phyloP scores from a whole-genome alignment of 2,888 invertebrate species.

The Corbicula japonica region DNA sequence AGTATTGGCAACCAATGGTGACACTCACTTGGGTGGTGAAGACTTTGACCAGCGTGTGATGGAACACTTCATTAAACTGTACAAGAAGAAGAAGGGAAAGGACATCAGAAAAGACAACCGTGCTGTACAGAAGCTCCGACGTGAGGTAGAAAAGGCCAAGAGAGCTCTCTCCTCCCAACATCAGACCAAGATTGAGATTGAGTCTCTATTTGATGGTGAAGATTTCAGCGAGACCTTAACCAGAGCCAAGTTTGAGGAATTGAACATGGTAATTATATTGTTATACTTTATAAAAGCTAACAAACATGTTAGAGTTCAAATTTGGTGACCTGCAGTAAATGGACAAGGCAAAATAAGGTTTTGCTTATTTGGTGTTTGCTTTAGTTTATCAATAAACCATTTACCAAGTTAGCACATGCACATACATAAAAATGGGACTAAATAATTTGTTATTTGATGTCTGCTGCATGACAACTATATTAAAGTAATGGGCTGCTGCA shows the following conservation, averaged over 20 bases:
- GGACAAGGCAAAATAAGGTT: too few relatives aligned
- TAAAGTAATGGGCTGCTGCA: too few relatives aligned
- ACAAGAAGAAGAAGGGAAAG: conserved; percentile 99
- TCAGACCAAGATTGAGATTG: conserved; percentile 99
- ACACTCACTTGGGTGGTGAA: conserved; percentile 99
- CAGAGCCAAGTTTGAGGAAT: conserved; percentile 99
- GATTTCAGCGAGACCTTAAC: conserved; percentile 99
- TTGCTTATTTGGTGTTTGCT: too few relatives aligned
- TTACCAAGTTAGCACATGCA: too few relatives aligned
- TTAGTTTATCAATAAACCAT: too few relatives aligned
- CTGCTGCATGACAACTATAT: too few relatives aligned
- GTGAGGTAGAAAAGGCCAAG: conserved; percentile 99
- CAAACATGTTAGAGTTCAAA: too few relatives aligned
- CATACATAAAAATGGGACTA: too few relatives aligned
- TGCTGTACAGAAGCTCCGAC: conserved; percentile 97
- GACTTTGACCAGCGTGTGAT: conserved; percentile 99
- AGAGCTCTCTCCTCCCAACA: conserved; percentile 97
- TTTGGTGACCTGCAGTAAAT: too few relatives aligned
- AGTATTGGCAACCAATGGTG: conserved; percentile 94
- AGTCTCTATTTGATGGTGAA: conserved; percentile 98
- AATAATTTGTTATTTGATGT: too few relatives aligned
- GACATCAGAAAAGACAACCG: conserved; percentile 97
- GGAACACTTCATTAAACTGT: conserved; percentile 99
- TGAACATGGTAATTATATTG: conserved; percentile 93
- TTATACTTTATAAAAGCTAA: too few relatives aligned